Evolutionary conservation across 2,113 vertebrate species (phyloP), one percentile per base, ranked within the genome.

Genomic region (Phylloscopus trochiloides): DNA sequence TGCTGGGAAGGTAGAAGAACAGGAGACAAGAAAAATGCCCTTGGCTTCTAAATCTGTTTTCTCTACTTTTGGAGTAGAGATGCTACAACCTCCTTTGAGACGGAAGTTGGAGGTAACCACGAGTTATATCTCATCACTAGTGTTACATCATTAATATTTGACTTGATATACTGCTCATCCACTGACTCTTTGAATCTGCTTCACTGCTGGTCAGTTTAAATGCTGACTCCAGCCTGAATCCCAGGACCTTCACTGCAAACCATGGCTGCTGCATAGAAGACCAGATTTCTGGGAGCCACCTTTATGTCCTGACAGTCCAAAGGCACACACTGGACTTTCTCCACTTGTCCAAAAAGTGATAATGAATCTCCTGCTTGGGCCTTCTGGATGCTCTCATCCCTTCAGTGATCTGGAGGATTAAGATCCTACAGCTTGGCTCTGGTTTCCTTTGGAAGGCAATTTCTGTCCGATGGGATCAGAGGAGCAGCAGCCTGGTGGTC

Each of bases 241-340:
- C 17, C 8, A 2, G 38, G 29, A 57, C 31, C n/a, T 45, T 32
- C 74, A 40, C 32, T 14, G 75, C 38, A 50, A 62, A 34, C 17
- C 40, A 11, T 1, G 18, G 26, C 34, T 76, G 14, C 43, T 38
- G 20, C 0, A 0, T 6, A n/a, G 57, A 29, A 36, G 11, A 59
- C 38, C 36, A 59, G 34, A n/a, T 81, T 77, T 77, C 48, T 38
- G n/a, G 40, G 20, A 70, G 32, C 7, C 10, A 3, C 6, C 38
- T 42, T 78, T 20, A 42, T 28, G 10, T 79, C 42, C 51, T 7
- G 9, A 21, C 15, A 38, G 59, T 47, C 55, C 34, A 45, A 63
- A 66, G 32, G 29, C 18, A 42, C 8, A 6, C 14, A 42, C 18
- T 28, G 17, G 48, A 18, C 38, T 31, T 82, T n/a, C 21, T 62